These are phyloP conservation scores for Vulpes ferrilata DNA, from an alignment of 2,113 vertebrate genomes.

Conservation along the genomic window DNA sequence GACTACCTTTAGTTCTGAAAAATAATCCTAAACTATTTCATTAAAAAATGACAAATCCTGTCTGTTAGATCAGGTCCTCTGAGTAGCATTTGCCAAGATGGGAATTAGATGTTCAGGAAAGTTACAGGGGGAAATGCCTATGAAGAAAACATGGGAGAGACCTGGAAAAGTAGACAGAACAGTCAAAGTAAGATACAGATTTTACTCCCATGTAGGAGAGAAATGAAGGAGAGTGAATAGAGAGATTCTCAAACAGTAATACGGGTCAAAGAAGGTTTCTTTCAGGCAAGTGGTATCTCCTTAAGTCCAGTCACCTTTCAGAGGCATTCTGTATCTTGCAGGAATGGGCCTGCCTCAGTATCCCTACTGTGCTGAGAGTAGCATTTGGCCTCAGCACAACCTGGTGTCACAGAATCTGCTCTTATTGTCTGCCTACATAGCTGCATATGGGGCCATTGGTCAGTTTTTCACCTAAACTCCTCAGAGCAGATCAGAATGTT, in stretches of 20 bases:
- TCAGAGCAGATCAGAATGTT: background rate
- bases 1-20: background rate
- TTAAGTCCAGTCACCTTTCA: background rate
- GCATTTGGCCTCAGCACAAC: background rate
- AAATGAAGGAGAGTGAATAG: background rate
- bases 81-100: background rate
- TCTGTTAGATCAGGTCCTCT: background rate
- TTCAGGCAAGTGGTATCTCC: background rate
- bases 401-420: too few species aligned
- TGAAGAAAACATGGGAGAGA: background rate
- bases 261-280: background rate
- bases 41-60: background rate
- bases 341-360: background rate
- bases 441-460: background rate
- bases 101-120: background rate
- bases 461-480: background rate
- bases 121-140: background rate
- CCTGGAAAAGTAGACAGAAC: background rate
- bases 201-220: background rate
- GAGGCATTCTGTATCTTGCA: background rate
- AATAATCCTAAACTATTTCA: background rate
- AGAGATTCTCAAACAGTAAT: background rate
- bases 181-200: background rate
- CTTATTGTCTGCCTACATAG: accelerated
- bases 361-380: background rate